phyloP scores from a whole-genome alignment of 2,113 vertebrate species.

The Eubucco bourcierii region DNA sequence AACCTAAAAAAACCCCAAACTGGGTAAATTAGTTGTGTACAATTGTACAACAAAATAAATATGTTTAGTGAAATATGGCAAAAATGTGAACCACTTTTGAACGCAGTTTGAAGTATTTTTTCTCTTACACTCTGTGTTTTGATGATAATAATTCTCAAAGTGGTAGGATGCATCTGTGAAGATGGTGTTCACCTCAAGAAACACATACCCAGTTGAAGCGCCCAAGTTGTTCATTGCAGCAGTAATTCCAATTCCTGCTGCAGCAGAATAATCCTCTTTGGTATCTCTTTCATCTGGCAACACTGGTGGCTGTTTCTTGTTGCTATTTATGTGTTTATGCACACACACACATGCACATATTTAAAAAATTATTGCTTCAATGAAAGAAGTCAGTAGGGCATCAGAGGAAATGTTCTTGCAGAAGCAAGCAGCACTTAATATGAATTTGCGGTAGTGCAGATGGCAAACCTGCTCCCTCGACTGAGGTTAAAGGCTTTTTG shows the following conservation, averaged over 20 bases:
- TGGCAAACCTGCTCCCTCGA: not conserved
- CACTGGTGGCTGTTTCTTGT: not conserved
- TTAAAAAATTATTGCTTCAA: not conserved
- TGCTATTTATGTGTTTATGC: not conserved
- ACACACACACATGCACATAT: not conserved
- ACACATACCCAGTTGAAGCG: rapidly evolving
- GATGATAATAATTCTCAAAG: not conserved
- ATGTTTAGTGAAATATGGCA: not conserved
- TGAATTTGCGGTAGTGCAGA: not conserved
- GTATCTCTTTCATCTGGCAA: not conserved
- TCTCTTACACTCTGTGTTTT: not conserved
- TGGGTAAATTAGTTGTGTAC: not conserved
- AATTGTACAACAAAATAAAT: not conserved
- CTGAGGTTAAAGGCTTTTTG: not conserved
- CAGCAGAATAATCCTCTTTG: not conserved
- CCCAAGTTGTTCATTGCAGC: not conserved
- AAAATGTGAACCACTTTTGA: not conserved
- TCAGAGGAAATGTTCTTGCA: not conserved
- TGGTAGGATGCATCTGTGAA: not conserved
- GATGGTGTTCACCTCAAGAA: not conserved
- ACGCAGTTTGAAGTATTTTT: not conserved
- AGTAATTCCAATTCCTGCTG: not conserved
- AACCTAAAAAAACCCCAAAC: too few species aligned
- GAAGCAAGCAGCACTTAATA: not conserved
- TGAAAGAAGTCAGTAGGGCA: not conserved